Conservation (phyloP, 2,797 vertebrate species). For the Darevskia nairensis region DNA sequence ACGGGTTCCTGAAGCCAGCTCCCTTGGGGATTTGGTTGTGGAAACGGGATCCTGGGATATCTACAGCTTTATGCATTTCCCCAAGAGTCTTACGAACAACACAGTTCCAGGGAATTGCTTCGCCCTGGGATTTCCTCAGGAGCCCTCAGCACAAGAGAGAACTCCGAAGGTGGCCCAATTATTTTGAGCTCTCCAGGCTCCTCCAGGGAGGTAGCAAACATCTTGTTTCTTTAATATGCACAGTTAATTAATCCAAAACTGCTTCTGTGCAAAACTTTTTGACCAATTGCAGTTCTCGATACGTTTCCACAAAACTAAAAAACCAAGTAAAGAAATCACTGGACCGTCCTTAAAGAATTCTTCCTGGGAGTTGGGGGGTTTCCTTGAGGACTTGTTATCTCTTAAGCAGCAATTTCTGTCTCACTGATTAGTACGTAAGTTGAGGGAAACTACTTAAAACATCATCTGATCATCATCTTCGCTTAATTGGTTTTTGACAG, state of each 20-base stretch:
- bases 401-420: not conserved
- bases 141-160: not conserved
- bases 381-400: not conserved
- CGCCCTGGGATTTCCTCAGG: not conserved
- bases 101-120: not conserved
- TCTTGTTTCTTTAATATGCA: not conserved
- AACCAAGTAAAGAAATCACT: not conserved
- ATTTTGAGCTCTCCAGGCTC: not conserved
- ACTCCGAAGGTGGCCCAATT: not conserved
- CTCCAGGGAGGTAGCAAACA: not conserved
- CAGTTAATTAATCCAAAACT: not conserved
- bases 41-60: not conserved
- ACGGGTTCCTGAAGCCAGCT: too few relatives aligned
- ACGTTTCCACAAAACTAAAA: slow-evolving; percentile 4
- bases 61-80: not conserved
- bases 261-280: slow-evolving; percentile 8
- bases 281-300: not conserved
- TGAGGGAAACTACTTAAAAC: not conserved
- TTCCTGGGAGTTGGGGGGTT: not conserved
- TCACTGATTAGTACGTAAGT: not conserved
- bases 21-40: not conserved
- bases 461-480: not conserved
- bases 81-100: not conserved
- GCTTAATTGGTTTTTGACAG: not conserved
- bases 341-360: not conserved